These are phyloP conservation scores for Caenorhabditis latens DNA, from an alignment of 1,140 invertebrate species.

Conservation along the genomic window DNA sequence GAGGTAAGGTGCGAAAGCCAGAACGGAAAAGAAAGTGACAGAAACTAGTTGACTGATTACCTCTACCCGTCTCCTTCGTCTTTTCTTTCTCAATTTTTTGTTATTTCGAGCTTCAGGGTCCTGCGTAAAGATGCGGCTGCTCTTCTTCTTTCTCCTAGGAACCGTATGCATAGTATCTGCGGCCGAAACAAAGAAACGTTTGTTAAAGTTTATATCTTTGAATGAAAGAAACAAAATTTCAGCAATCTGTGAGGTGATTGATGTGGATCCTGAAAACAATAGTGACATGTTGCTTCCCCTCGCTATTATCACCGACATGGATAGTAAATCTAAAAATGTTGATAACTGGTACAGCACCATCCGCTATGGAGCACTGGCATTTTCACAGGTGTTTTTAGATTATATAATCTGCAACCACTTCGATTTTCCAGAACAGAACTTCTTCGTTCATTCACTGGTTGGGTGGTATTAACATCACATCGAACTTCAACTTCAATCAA, in stretches of 20 bases:
- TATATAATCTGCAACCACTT: not conserved
- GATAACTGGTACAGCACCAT: conserved; percentile 38
- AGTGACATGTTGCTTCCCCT: conserved; percentile 23
- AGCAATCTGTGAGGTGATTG: conserved; percentile 24
- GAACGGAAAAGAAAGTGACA: not conserved
- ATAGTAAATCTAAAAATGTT: not conserved
- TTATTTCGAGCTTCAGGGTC: not conserved
- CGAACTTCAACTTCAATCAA: conserved; percentile 78
- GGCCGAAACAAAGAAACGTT: not conserved
- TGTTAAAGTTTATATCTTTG: too few species aligned
- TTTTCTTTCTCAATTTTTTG: not conserved
- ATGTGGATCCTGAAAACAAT: conserved; percentile 13
- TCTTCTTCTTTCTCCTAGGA: not conserved
- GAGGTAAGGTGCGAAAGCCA: not conserved
- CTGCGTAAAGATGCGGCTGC: not conserved
- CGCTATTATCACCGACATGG: conserved; percentile 18
- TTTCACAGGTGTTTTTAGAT: not conserved
- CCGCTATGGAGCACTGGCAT: conserved; percentile 9
- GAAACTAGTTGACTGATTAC: not conserved
- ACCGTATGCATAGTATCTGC: not conserved
- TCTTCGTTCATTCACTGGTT: conserved; percentile 19
- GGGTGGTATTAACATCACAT: conserved; percentile 19
- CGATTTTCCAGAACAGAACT: conserved; percentile 20
- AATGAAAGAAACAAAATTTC: not conserved
- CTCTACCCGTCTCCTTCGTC: not conserved